Conservation (phyloP, 1,140 invertebrate species). For the fruit fly (Drosophila melanogaster) region Release_6_plus_ISO1_MT NT_037436.4:19372501-19373000, state of each 20-base stretch:
- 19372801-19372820: too few species aligned
- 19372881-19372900: not conserved
- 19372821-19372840: too few species aligned
- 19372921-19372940: conserved; percentile 61
- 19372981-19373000: conserved; percentile 44
- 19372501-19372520: conserved; percentile 69
- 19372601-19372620: conserved; percentile 8
- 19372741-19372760: too few species aligned
- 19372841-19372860: too few species aligned
- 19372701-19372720: not conserved
- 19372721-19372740: not conserved
- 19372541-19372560: conserved; percentile 66
- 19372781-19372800: not conserved
- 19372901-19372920: conserved; percentile 47
- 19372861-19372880: too few species aligned
- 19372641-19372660: conserved; percentile 72
- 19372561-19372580: conserved; percentile 60
- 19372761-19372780: too few species aligned
- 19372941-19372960: conserved; percentile 74
- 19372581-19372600: conserved; percentile 15
- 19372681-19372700: not conserved
- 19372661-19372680: conserved; percentile 53
- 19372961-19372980: conserved; percentile 16
- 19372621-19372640: conserved; percentile 12
- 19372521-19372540: conserved; percentile 15